Evolutionary conservation across 2,888 invertebrate genomes (phyloP), one percentile per base, ranked within the genome.

Genomic region (Mesopsocus fuscifrons): DNA sequence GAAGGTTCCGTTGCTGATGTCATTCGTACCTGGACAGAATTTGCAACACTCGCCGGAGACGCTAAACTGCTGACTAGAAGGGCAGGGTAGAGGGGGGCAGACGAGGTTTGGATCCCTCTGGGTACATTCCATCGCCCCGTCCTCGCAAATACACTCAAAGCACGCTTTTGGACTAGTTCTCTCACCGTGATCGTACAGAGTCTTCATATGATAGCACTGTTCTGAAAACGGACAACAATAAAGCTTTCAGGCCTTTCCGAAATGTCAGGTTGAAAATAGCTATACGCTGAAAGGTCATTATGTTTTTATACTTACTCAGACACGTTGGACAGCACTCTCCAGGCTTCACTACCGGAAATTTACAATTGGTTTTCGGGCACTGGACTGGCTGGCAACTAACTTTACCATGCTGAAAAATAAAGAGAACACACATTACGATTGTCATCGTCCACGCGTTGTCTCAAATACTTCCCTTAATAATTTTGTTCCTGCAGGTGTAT

Each of bases 11-110:
- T n/a, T n/a, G n/a, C n/a, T n/a, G n/a, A n/a, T n/a, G n/a, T n/a
- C n/a, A n/a, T n/a, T n/a, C n/a, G n/a, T 62, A 83, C 87, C 87
- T 65, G 79, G 80, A 62, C 89, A 89, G 59, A 83, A 81, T 60
- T 82, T 82, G 69, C 89, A 89, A 66, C 88, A 89, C 61, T 84
- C 80, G 46, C 80, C 85, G 41, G 80, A 77, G 47, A 83, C 79
- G 52, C 74, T 74, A 60, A 87, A 77, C 63, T 83, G 82, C 57
- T 82, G 73, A 49, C 72, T 69, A 41, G 69, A 66, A 49, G 81
- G 77, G 63, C 88, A 88, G 43, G 76, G 71, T 52, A 87, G 68
- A 53, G 71, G 68, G 41, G 85, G 84, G 62, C 88, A 88, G 52
- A 70, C 72, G 45, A 84, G 82, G 54, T 75, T 72, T 23, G 78